These are phyloP conservation scores for Pseudomugil gertrudae DNA, from an alignment of 2,797 vertebrate genomes.

Conservation along the genomic window DNA sequence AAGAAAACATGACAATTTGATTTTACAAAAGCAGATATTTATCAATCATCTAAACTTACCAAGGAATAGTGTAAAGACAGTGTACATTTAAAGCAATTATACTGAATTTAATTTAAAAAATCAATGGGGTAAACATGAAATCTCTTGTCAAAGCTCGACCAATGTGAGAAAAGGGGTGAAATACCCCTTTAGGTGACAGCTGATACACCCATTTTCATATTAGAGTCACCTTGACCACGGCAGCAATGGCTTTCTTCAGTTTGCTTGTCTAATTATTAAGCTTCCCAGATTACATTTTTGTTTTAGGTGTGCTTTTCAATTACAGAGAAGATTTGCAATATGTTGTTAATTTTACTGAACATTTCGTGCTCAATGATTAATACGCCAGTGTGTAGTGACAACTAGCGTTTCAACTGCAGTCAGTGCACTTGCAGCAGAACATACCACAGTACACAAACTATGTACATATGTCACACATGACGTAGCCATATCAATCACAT, in stretches of 20 bases:
- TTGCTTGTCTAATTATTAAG: not conserved
- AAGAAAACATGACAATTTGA: not conserved
- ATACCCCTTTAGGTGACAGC: slow-evolving; percentile 35
- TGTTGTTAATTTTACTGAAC: slow-evolving; percentile 1
- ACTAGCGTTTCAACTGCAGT: slow-evolving; percentile 67
- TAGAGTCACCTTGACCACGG: slow-evolving; percentile 60
- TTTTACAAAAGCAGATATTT: not conserved
- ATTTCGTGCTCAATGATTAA: slow-evolving; percentile 41
- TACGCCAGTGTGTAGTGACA: slow-evolving; percentile 40
- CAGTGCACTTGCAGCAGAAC: slow-evolving; percentile 75
- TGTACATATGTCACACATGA: not conserved
- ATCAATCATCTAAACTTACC: not conserved
- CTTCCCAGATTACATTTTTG: too few relatives aligned
- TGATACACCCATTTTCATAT: slow-evolving; percentile 35
- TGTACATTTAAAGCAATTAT: not conserved
- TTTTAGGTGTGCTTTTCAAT: not conserved
- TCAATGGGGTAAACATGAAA: not conserved
- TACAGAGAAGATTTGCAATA: not conserved
- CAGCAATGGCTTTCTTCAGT: not conserved
- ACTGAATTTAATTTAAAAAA: not conserved
- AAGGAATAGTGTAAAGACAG: not conserved
- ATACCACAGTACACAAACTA: slow-evolving; percentile 59
- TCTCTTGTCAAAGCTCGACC: not conserved
- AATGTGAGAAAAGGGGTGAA: not conserved
- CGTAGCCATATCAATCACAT: accelerated